These are phyloP conservation scores for Leptothorax acervorum DNA, from an alignment of 2,888 invertebrate genomes.

Conservation along the genomic window DNA sequence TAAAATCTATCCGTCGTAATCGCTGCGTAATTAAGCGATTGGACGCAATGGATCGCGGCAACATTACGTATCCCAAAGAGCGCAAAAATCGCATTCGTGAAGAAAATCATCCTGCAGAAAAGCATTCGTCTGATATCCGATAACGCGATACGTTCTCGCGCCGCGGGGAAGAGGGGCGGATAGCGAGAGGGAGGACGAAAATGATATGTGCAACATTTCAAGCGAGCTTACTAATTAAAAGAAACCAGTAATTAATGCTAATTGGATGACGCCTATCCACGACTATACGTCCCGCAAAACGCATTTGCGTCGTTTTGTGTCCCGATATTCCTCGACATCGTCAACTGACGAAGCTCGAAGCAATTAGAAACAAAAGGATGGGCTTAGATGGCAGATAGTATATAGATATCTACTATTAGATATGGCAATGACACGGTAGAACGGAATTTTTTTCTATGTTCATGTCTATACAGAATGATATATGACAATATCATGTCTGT, in stretches of 20 bases:
- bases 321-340: background rate
- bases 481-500: too few species aligned
- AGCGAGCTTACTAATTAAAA: constrained; percentile 76
- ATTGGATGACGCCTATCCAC: constrained; percentile 71
- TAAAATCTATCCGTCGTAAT: constrained; percentile 37
- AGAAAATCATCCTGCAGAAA: constrained; percentile 32
- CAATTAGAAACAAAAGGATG: background rate
- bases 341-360: constrained; percentile 25
- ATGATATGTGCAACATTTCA: constrained; percentile 72
- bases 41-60: constrained; percentile 34
- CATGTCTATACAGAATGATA: background rate
- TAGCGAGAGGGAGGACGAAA: background rate
- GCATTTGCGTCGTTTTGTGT: constrained; percentile 2
- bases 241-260: constrained; percentile 78
- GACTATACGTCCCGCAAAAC: background rate
- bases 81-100: constrained; percentile 35
- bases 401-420: background rate
- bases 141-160: constrained; percentile 14
- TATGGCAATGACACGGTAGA: background rate
- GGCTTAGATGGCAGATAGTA: background rate
- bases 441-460: background rate
- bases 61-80: constrained; percentile 32
- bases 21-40: constrained; percentile 43
- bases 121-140: constrained; percentile 40
- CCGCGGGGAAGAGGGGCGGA: background rate